Percentiles rank a stretch among this genome's conserved stretches.
phyloP scores from a whole-genome alignment of 2,113 vertebrate genomes.

The Phylloscopus trochilus region DNA sequence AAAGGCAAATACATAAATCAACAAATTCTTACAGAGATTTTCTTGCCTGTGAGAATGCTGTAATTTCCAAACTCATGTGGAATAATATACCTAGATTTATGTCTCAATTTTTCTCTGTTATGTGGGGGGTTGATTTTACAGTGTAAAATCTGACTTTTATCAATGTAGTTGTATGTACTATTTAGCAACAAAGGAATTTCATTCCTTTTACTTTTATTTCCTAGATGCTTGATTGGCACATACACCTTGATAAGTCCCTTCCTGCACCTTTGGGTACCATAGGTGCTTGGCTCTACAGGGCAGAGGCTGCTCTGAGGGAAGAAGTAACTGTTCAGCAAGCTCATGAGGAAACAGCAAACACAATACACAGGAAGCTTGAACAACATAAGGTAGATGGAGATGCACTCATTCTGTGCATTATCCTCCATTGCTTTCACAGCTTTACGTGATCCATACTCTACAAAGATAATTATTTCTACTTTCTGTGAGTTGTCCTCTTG shows the following conservation, averaged over 20 bases:
- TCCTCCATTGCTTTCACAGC: not conserved
- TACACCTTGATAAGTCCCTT: constrained; percentile 92
- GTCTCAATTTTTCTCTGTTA: not conserved
- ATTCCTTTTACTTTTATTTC: constrained; percentile 33
- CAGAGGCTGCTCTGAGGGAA: constrained; percentile 88
- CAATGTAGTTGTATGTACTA: not conserved
- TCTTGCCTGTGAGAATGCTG: not conserved
- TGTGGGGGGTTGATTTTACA: not conserved
- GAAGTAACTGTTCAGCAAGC: constrained; percentile 88
- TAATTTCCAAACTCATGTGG: not conserved
- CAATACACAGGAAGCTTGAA: constrained; percentile 88
- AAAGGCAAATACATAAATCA: not conserved
- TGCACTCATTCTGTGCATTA: not conserved
- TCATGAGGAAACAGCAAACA: constrained; percentile 92
- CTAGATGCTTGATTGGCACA: constrained; percentile 94
- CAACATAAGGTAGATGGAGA: constrained; percentile 84
- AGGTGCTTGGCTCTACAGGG: constrained; percentile 91
- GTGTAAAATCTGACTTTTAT: not conserved
- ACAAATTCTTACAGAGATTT: not conserved
- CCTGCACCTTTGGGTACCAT: constrained; percentile 92
- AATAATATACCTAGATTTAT: not conserved
- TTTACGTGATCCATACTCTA: not conserved
- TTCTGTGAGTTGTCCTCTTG: not conserved
- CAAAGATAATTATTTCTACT: not conserved
- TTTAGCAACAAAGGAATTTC: not conserved